Base-by-base conservation (phyloP, 2,888 invertebrate species). In the Cyclophora punctaria region DNA sequence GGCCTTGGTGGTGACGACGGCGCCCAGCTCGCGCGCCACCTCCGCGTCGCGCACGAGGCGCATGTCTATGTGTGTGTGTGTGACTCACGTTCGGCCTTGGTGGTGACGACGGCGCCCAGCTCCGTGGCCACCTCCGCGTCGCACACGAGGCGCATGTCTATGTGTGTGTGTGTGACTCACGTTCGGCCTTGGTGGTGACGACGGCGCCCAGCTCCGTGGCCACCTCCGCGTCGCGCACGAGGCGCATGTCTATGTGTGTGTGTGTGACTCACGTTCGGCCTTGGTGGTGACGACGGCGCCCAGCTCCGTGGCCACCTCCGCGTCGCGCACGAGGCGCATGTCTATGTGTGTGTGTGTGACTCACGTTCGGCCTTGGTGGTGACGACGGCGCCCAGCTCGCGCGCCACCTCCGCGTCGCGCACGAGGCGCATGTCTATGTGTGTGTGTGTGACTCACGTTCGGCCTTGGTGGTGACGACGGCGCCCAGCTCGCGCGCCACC, bases 341-440 rank as follows among this genome's bases (percentile, higher is more conserved):
- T 96, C 96, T n/a, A n/a, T n/a, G n/a, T n/a, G n/a, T n/a, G 20
- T 20, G 20, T 20, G 20, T 20, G 20, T 34, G 53, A 89, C 92
- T 92, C 89, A 96, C 96, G 96, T 89, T 96, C 95, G 52, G 96
- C 95, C 83, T 95, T 96, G 60, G 95, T 93, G 47, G 93, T 91
- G 46, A 95, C 92, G 0, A 93, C 92, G 54, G 93, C 93, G 3
- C 95, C 95, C 48, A 96, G 82, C 59, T 94, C 93, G 34, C 90
- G 84, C 0, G 92, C 91, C 0, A 94, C 95, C 77, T 96, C 96
- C 41, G 91, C 92, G 49, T 94, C 93, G 3, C 93, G 91, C 3
- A 96, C 91, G n/a, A 95, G 84, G 51, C 91, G 89, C 95, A 96
- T 96, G 67, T 96, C 96, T n/a, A n/a, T n/a, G n/a, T n/a, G n/a